A percentile compares a stretch with the other conserved stretches of the same genome.
Evolutionary conservation across 2,113 vertebrate species (phyloP).

Genomic region (Hystrix brachyura): DNA sequence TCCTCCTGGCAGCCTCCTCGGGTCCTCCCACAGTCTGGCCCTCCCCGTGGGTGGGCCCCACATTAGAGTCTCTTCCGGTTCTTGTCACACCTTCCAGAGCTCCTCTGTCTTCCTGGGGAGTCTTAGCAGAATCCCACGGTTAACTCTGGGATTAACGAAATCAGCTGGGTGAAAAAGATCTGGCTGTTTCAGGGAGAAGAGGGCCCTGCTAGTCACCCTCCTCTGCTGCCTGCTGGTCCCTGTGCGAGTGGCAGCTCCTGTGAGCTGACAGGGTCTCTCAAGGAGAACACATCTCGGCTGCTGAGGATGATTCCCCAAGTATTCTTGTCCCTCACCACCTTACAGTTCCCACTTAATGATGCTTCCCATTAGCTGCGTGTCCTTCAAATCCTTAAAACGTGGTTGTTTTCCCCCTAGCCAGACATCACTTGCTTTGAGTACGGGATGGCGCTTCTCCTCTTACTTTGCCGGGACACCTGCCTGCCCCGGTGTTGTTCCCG

Average conservation of each 20-base stretch:
- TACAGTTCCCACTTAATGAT: not conserved
- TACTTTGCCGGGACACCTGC: too few species aligned
- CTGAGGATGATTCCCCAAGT: not conserved
- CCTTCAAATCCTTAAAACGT: not conserved
- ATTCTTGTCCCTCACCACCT: not conserved
- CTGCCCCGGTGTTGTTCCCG: fast-evolving
- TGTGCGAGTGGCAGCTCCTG: not conserved
- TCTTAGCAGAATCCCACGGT: not conserved
- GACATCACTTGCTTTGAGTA: not conserved
- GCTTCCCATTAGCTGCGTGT: not conserved
- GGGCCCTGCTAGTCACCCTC: too few species aligned
- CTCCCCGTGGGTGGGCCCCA: fast-evolving
- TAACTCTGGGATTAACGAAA: not conserved
- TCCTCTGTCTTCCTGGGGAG: not conserved
- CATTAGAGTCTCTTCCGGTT: not conserved
- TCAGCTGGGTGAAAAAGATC: not conserved
- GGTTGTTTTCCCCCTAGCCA: not conserved
- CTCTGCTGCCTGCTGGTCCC: not conserved
- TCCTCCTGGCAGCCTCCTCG: not conserved
- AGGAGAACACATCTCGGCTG: not conserved
- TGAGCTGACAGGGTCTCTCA: not conserved
- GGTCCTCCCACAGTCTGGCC: not conserved
- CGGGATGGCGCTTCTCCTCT: not conserved
- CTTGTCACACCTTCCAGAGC: not conserved
- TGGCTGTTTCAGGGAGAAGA: not conserved